Evolutionary conservation across 1,140 invertebrate species (phyloP), one percentile per base, ranked within the genome.

Genomic region (Tetragnatha versicolor): DNA sequence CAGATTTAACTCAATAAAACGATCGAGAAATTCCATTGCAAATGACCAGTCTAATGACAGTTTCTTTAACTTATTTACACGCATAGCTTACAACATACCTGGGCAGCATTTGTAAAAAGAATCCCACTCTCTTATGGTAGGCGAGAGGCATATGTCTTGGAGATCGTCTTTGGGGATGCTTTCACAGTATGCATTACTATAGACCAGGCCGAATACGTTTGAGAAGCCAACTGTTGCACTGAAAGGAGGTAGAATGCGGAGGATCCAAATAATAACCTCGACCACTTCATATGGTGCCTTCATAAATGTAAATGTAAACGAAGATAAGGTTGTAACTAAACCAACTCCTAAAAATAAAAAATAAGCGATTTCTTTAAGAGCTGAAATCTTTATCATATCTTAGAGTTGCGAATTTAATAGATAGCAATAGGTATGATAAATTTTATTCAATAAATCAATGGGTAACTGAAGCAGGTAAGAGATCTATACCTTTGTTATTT

Each of bases 141-240:
- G 14, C 2, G 45, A 33, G 9, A 49, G 39, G 35, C 72, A 76
- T n/a, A n/a, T 49, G 6, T 49, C n/a, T 0, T 29, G 9, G 2
- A 76, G 60, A 25, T 63, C 60, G 2, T 76, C 51, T 9, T 25
- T 3, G 0, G 58, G 14, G 12, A 76, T 37, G 5, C 39, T 45
- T 49, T 76, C 72, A 53, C 72, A 76, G 51, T 33, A 37, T 35
- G 72, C 42, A 76, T 76, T 76, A n/a, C 17, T 20, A 39, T 47
- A 76, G 14, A 60, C 10, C n/a, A 65, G 63, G 1, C 9, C 42
- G 37, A 63, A 63, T 17, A 76, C 22, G 31, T 63, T 76, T 6
- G 58, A 49, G 14, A 76, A 63, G 33, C 58, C 72, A 22, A 33
- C 33, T 2, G 58, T 5, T 39, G 65, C 22, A 27, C 37, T 33